Base-by-base conservation (phyloP, 2,113 vertebrate species). In the Pogona vitticeps region DNA sequence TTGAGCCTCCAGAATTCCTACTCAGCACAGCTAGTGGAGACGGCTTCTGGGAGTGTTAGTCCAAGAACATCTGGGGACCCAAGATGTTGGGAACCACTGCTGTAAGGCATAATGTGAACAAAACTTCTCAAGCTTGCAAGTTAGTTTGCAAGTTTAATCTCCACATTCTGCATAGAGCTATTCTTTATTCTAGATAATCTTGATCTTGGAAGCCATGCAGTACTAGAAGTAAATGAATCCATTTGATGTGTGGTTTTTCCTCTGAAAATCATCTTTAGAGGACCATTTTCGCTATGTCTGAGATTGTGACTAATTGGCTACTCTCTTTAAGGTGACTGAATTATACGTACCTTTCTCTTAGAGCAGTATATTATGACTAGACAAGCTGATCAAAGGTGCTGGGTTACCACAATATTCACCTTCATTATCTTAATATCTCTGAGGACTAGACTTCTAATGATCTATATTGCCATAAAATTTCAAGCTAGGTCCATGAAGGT, bases 351-450 rank as follows among this genome's bases (percentile, higher is more conserved):
- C 92, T 93, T 92, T 86, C 88, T 92, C 36, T 92, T 82, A 83
- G 80, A 93, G 90, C 88, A 86, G 80, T 94, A 91, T 93, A 91
- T 84, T 91, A 90, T 87, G 46, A 95, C 89, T 75, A 89, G 93
- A 84, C 78, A 87, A 75, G 77, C 84, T 94, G 87, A 84, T 82
- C 31, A 72, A 88, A 89, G 90, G 85, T 2, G 2, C 10, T 75
- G 86, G 88, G 81, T 81, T 91, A 83, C 68, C 89, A 93, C 83
- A 80, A 90, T 90, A 85, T 92, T 95, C 93, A 89, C 91, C 91
- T 93, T 93, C 92, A 76, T 92, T 94, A 94, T 91, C 93, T 96
- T 92, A 94, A 94, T 95, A 91, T 88, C 90, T 76, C 92, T 83
- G 92, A 78, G 89, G 95, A 95, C 92, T 86, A 89, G 88, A 71